Percentiles rank a stretch among this genome's conserved stretches.
Evolutionary conservation across 2,888 invertebrate genomes (phyloP).

Genomic region (Amblyteles armatorius): DNA sequence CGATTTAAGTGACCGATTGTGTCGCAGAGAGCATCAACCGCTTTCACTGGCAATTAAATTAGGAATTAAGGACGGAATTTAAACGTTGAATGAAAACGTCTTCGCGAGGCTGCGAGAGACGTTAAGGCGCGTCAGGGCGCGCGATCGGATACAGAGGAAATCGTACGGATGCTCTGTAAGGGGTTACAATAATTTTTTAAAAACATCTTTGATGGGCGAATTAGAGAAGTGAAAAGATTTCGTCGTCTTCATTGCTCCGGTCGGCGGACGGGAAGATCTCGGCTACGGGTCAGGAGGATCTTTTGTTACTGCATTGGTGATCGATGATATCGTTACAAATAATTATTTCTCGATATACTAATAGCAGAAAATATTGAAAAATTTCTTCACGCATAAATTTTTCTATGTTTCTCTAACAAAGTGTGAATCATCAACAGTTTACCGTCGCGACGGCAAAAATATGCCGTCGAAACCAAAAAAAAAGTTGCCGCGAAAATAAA

Average conservation of each 20-base stretch:
- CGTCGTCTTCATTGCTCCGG: background rate
- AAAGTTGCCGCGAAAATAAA: too few relatives aligned
- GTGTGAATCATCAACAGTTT: too few relatives aligned
- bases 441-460: too few relatives aligned
- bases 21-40: background rate
- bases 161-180: background rate
- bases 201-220: background rate
- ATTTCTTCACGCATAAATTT: too few relatives aligned
- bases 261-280: background rate
- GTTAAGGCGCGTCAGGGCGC: background rate
- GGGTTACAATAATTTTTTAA: background rate
- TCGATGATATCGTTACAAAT: too few relatives aligned
- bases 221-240: constrained; percentile 24
- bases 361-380: too few relatives aligned
- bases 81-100: constrained; percentile 37
- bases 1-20: constrained; percentile 23
- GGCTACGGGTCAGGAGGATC: background rate
- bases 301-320: background rate
- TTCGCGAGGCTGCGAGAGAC: background rate
- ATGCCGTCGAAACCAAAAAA: too few relatives aligned
- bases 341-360: too few relatives aligned
- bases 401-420: too few relatives aligned
- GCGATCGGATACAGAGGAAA: constrained; percentile 20
- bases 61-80: constrained; percentile 17
- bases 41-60: constrained; percentile 50